Base-by-base conservation (phyloP, 1,140 invertebrate genomes). In the Euura saliciscinereae region DNA sequence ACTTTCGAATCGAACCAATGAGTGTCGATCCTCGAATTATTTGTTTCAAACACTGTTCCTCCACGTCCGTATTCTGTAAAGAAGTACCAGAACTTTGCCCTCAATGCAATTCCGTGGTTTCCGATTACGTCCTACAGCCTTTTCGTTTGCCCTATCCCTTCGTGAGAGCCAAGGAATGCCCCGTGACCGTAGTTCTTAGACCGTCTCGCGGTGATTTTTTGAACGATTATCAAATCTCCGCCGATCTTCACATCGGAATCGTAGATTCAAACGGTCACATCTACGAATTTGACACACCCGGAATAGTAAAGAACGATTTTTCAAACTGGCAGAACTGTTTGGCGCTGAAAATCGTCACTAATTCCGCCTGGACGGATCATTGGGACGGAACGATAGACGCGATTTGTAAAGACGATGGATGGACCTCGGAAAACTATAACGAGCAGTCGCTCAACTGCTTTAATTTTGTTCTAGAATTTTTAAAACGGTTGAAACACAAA, bases 131-230 rank as follows among this genome's bases (percentile, higher is more conserved):
- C 28, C 46, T 79, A 13, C 76, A 78, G 46, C 85, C 86, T 4
- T 87, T 88, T 76, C 66, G 77, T 46, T 28, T 88, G 70, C 85
- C 86, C 2, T 84, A 76, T 76, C 86, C 86, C 2, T 86, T 85
- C 70, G 69, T 45, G 46, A 83, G 83, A 71, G 84, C 83, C 4
- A 44, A 4, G 6, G 46, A 85, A 69, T 76, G 75, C 73, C 74
- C 82, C 6, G 77, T 77, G 13, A 77, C 75, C 4, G 71, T 88
- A 45, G 71, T 84, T 44, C 74, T 88, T 70, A 81, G 78, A 75
- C 86, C 86, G 43, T 82, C 85, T 0, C 10, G n/a, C 4, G 86
- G 86, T 28, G 74, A 73, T 67, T 88, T 87, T 71, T 70, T 86
- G 4, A 69, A 81, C 7, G 69, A 84, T 73, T 88, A 85, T 67